Base-by-base conservation (phyloP, 2,797 vertebrate genomes). In the Gallinago solitaria region DNA sequence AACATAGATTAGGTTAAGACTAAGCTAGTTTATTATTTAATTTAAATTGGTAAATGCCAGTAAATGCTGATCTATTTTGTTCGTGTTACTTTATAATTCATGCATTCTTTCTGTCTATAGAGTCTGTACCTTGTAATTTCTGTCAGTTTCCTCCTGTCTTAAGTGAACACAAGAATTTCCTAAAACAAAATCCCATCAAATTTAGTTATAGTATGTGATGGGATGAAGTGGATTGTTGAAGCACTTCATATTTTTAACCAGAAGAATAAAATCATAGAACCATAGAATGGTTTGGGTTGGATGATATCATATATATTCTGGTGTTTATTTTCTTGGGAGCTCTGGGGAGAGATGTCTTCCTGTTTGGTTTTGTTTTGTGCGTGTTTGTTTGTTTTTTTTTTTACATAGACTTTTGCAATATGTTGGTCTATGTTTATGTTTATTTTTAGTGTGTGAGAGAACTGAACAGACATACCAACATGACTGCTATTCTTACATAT, bases 401-500 rank as follows among this genome's bases (percentile, higher is more conserved):
- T 67, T 6, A 30, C 1, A 3, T 17, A 60, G 17, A 33, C 30
- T 35, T 75, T 47, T 60, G 9, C 39, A 12, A 37, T 68, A 12
- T 8, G 4, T 56, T 6, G 23, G 7, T 43, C 2, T 78, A 9
- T 48, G 18, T 67, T 77, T 56, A 60, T 28, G n/a, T 28, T 85
- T 6, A 5, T 64, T 57, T 48, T 59, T 35, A 45, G 9, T 33
- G 5, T 27, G 53, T 45, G 32, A 75, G 54, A 48, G 76, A 91
- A 25, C 25, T 27, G 47, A 76, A 67, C 13, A 5, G 43, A 45
- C 1, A 0, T 73, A 9, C 17, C 37, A 18, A 4, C 43, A 5
- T 0, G 3, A 27, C 28, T 87, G 59, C 43, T 77, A 48, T 21
- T 63, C 11, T 16, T 84, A 2, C 0, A 0, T 24, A 20, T 71